Conservation (phyloP, 2,888 invertebrate genomes). For the Girardia tigrina region DNA sequence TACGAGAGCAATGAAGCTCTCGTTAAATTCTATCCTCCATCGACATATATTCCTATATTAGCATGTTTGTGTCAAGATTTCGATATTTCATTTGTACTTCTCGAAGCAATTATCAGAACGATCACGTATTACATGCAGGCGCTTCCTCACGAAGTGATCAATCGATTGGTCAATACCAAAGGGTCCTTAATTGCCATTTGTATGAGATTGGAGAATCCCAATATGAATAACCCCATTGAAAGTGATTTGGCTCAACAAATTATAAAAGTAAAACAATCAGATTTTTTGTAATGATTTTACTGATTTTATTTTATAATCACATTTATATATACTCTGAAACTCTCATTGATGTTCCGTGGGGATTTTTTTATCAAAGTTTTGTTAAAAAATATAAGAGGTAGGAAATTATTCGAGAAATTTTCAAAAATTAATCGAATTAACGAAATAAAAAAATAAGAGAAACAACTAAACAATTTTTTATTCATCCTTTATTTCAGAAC, state of each 20-base stretch:
- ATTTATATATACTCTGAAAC: too few relatives aligned
- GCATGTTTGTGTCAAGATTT: conserved; percentile 15
- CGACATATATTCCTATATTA: not conserved
- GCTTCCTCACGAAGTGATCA: not conserved
- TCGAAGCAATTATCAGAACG: conserved; percentile 4
- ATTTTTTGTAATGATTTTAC: too few relatives aligned
- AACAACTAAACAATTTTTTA: too few relatives aligned
- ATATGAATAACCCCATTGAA: not conserved
- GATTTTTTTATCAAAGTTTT: too few relatives aligned
- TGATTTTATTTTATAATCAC: too few relatives aligned
- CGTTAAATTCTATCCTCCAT: not conserved
- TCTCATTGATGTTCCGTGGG: too few relatives aligned
- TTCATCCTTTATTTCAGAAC: too few relatives aligned
- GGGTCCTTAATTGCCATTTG: not conserved
- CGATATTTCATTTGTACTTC: conserved; percentile 4
- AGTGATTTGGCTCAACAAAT: not conserved
- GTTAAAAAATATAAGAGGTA: too few relatives aligned
- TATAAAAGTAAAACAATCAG: not conserved
- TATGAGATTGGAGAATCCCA: not conserved
- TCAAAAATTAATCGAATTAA: too few relatives aligned
- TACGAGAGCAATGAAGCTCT: not conserved
- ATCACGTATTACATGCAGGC: conserved; percentile 7
- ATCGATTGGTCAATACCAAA: conserved; percentile 11
- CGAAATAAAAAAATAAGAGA: too few relatives aligned
- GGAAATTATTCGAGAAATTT: too few relatives aligned